Evolutionary conservation across 2,113 vertebrate genomes (phyloP).

Genomic region (Oplegnathus fasciatus): DNA sequence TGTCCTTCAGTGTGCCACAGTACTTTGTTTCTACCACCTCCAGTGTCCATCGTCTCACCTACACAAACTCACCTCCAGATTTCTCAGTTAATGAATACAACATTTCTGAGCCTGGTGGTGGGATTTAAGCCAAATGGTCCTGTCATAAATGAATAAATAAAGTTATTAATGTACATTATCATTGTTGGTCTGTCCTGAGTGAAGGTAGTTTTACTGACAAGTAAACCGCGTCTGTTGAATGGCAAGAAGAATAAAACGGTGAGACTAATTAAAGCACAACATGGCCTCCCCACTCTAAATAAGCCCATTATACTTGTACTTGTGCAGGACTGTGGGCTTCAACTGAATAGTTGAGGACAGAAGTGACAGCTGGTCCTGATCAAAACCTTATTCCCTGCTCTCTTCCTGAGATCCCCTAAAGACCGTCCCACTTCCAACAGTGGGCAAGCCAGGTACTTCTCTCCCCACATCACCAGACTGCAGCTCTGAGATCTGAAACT

Average conservation of each 20-base stretch:
- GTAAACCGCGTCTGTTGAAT: constrained; percentile 33
- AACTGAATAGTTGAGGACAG: constrained; percentile 69
- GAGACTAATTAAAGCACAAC: constrained; percentile 68
- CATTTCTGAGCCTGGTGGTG: neutral
- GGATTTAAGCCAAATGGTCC: neutral
- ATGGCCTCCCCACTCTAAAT: constrained; percentile 39
- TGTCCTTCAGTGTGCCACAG: neutral
- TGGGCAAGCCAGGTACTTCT: constrained; percentile 69
- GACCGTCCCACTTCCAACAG: constrained; percentile 74
- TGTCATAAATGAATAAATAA: neutral
- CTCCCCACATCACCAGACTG: constrained; percentile 69
- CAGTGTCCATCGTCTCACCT: neutral
- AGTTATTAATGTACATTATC: constrained; percentile 23
- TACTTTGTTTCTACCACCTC: neutral
- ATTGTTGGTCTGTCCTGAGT: constrained; percentile 5
- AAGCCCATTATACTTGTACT: constrained; percentile 51
- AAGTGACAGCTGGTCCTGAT: constrained; percentile 84
- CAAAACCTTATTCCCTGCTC: constrained; percentile 78
- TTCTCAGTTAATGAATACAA: neutral
- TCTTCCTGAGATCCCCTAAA: constrained; percentile 75
- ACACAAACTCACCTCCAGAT: neutral
- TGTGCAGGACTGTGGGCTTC: constrained; percentile 61
- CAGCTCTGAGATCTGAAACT: constrained; percentile 70
- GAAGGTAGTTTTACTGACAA: constrained; percentile 31
- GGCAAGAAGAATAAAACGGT: constrained; percentile 37